A percentile compares a stretch with the other conserved stretches of the same genome.
phyloP scores from a whole-genome alignment of 2,113 vertebrate species.

The Pteruthius melanotis region DNA sequence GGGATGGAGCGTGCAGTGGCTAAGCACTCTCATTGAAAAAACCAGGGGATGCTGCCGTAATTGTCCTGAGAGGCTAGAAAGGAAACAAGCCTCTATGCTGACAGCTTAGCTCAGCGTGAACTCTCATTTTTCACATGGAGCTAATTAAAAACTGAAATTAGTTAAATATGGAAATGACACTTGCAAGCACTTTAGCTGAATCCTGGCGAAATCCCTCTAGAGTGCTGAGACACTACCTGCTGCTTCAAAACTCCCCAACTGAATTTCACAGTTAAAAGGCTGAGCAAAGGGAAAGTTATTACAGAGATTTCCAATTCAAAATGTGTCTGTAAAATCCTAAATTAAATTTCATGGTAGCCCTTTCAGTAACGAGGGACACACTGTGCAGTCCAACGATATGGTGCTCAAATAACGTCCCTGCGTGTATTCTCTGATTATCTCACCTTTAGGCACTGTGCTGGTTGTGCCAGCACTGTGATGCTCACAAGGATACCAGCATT shows the following conservation, averaged over 20 bases:
- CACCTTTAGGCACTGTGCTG: slow-evolving; percentile 60
- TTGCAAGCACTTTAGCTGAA: slow-evolving; percentile 85
- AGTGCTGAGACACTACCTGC: slow-evolving; percentile 80
- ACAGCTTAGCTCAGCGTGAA: slow-evolving; percentile 83
- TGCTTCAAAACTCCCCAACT: slow-evolving; percentile 81
- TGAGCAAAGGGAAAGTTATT: slow-evolving; percentile 82
- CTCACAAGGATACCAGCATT: not conserved
- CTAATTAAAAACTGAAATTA: slow-evolving; percentile 90
- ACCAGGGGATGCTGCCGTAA: slow-evolving; percentile 71
- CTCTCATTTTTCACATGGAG: slow-evolving; percentile 84
- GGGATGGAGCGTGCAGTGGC: slow-evolving; percentile 32
- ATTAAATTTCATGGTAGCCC: slow-evolving; percentile 82
- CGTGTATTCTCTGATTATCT: slow-evolving; percentile 50
- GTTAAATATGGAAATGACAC: slow-evolving; percentile 90
- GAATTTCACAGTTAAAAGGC: slow-evolving; percentile 83
- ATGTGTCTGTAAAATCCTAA: slow-evolving; percentile 75
- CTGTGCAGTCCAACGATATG: slow-evolving; percentile 50
- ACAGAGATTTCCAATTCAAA: slow-evolving; percentile 78
- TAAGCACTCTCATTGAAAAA: slow-evolving; percentile 70
- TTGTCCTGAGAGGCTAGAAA: slow-evolving; percentile 84
- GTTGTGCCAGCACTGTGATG: slow-evolving; percentile 32
- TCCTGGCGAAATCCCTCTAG: slow-evolving; percentile 82
- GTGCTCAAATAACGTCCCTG: slow-evolving; percentile 36
- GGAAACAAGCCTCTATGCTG: slow-evolving; percentile 80
- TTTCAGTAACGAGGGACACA: slow-evolving; percentile 66